Conservation (phyloP, 2,113 vertebrate species). For the Perca fluviatilis region DNA sequence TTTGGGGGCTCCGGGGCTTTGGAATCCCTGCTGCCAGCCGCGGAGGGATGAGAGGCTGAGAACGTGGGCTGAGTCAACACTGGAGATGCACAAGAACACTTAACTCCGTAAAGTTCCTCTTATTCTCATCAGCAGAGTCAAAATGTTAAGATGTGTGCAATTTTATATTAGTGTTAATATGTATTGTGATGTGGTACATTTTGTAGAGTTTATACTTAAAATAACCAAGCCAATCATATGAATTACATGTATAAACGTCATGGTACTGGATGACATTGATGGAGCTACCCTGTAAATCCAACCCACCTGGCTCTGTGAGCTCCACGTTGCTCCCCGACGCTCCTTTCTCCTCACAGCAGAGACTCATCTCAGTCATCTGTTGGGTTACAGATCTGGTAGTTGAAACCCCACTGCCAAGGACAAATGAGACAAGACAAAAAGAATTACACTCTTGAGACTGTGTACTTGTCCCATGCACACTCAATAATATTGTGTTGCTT, state of each 20-base stretch:
- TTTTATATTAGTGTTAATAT: neutral
- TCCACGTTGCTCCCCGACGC: conserved; percentile 66
- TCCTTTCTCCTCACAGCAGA: conserved; percentile 83
- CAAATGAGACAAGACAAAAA: neutral
- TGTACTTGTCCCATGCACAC: no score
- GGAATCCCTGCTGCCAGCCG: conserved; percentile 74
- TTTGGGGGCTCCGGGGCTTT: conserved; percentile 78
- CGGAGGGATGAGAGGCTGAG: conserved; percentile 55
- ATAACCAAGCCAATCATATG: neutral
- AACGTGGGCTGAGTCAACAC: conserved; percentile 76
- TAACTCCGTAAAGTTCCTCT: neutral
- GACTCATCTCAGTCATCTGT: conserved; percentile 92
- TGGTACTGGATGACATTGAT: no score
- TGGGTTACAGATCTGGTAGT: conserved; percentile 85
- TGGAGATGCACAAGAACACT: conserved; percentile 14
- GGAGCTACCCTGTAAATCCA: neutral
- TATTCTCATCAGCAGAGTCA: no score
- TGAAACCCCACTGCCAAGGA: conserved; percentile 52
- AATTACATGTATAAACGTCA: neutral
- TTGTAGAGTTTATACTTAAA: neutral
- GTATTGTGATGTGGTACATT: neutral
- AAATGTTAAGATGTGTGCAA: neutral
- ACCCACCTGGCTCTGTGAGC: conserved; percentile 73
- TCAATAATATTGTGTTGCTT: no score
- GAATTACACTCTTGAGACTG: neutral